These are phyloP conservation scores for Macrostomum lignano DNA, from an alignment of 1,140 invertebrate genomes.

Conservation along the genomic window DNA sequence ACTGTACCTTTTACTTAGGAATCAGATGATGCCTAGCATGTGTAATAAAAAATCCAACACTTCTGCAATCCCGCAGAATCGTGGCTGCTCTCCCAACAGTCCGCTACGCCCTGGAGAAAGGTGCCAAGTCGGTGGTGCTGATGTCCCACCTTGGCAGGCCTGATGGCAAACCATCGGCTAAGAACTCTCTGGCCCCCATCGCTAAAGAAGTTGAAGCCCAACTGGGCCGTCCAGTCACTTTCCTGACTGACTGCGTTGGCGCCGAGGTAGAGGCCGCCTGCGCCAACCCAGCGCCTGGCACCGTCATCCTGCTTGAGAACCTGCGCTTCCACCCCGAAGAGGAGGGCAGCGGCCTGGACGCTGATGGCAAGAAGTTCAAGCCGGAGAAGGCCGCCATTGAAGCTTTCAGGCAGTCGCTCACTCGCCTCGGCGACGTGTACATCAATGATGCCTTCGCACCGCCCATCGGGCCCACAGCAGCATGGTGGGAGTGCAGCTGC, in stretches of 20 bases:
- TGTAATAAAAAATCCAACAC: no score
- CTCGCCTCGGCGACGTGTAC: slow-evolving; percentile 85
- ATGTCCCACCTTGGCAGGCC: slow-evolving; percentile 91
- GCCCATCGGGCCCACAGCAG: slow-evolving; percentile 78
- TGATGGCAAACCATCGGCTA: slow-evolving; percentile 50
- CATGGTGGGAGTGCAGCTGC: slow-evolving; percentile 47
- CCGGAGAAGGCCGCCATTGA: slow-evolving; percentile 48
- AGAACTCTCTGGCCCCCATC: slow-evolving; percentile 68
- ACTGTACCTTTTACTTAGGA: no score
- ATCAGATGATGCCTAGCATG: no score
- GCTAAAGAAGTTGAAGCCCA: slow-evolving; percentile 60
- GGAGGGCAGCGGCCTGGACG: slow-evolving; percentile 84
- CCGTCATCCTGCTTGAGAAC: slow-evolving; percentile 79
- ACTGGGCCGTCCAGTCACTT: slow-evolving; percentile 38
- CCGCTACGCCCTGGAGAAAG: slow-evolving; percentile 66
- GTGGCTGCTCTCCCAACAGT: slow-evolving; percentile 75
- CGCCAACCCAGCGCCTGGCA: slow-evolving; percentile 51
- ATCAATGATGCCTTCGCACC: slow-evolving; percentile 97
- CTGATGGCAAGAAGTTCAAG: slow-evolving; percentile 52
- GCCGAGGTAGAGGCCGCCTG: slow-evolving; percentile 51
- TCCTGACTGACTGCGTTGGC: slow-evolving; percentile 53
- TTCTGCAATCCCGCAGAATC: slow-evolving; percentile 41
- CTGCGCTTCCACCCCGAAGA: slow-evolving; percentile 84
- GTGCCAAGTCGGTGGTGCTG: slow-evolving; percentile 69
- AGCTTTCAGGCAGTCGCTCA: slow-evolving; percentile 54